Base-by-base conservation (phyloP, 2,888 invertebrate species). In the Beris chalybata region DNA sequence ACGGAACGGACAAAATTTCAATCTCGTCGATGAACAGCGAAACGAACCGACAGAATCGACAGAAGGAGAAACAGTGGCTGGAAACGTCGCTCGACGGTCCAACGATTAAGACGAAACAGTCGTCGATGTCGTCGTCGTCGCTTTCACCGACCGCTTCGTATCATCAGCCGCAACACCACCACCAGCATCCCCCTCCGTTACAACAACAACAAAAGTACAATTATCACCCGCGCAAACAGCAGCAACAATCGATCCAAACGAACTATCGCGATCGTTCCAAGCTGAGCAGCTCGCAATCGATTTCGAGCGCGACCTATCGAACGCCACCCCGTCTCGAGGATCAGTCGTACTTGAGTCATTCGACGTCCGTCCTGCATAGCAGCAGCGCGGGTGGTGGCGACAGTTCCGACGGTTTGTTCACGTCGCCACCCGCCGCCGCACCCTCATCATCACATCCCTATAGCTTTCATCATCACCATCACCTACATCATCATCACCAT, bases 51-150 rank as follows among this genome's bases (percentile, higher is more conserved):
- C 71, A 74, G 45, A 79, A 79, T 71, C 71, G 74, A 45, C 68
- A 71, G 12, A 80, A 78, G 70, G 73, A 79, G 9, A 81, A 81
- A 69, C 78, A 78, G 67, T 81, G 81, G 81, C 67, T 79, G 64
- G 81, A 81, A 61, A 81, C 81, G 0, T 80, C 80, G 2, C 69
- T 81, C 5, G 81, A 81, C 69, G 78, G 79, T 0, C 81, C 80
- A 0, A 70, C 73, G 5, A 74, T 76, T 15, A 71, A 69, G 57
- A 67, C 13, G 22, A 65, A 43, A 64, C n/a, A n/a, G 11, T 6
- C 7, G 13, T 15, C 4, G 15, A 4, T 32, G 5, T 32, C 32
- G 5, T 4, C 32, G 5, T 32, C 32, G 7, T 7, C 32, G 32
- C 4, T 32, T 32, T 32, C 32, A 4, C 4, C 32, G 4, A 5